Base-by-base conservation (phyloP, 2,797 vertebrate genomes). In the Pangasius krempfi region DNA sequence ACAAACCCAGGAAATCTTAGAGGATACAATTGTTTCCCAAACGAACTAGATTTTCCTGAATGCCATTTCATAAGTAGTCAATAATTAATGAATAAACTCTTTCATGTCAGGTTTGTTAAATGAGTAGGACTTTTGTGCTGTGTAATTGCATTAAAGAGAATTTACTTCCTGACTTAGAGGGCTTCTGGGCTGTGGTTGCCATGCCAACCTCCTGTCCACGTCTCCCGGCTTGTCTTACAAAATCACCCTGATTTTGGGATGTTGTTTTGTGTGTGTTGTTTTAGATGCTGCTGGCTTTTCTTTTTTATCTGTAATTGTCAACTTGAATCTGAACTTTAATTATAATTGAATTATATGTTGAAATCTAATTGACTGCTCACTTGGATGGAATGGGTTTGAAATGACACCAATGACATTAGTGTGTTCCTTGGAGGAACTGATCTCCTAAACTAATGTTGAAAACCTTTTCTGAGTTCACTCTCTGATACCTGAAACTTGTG, bases 141-240 rank as follows among this genome's bases (percentile, higher is more conserved):
- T 33, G 18, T 44, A 27, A 62, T 82, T 62, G 8, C 22, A 44
- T 82, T 27, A 44, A 82, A 82, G 80, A 82, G 37, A 47, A 62
- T 62, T 60, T 44, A 44, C 22, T 70, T 68, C 44, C 86, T 54
- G 60, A 30, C 76, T 54, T 14, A 22, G 76, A 40, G 76, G 33
- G 33, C 25, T 87, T 72, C 25, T 30, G 33, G 86, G 50, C 50
- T 7, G 22, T n/a, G 47, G 78, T 81, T 82, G 86, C 47, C 52
- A 72, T 81, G 85, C 27, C 85, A 79, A 78, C 85, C 40, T 47
- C 37, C 5, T 64, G 40, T 86, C 72, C 7, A 4, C 9, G 27
- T 50, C 18, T 27, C 56, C 44, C 6, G 27, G 47, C 37, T 78
- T 52, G 73, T 25, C 73, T 86, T 27, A 18, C 58, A 30, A 79